Evolutionary conservation across 2,797 vertebrate species (phyloP), one percentile per base, ranked within the genome.

Genomic region (Meriones psammophilus): DNA sequence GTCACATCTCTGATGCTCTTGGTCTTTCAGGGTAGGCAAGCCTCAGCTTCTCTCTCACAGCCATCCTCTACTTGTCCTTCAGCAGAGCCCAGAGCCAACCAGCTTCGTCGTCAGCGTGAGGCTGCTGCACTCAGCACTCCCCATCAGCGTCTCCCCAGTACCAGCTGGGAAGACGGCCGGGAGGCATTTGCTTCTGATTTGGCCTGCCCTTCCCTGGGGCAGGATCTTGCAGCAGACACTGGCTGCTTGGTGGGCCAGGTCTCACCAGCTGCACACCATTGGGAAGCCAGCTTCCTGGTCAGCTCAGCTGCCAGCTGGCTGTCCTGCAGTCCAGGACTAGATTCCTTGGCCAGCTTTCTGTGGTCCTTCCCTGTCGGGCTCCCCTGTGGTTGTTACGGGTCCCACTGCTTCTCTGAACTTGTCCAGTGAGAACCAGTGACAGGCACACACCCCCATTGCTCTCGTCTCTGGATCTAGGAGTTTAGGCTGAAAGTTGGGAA

Each of bases 271-370:
- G 5, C 0, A 36, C 56, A 39, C 20, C 0, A 8, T 17, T 22
- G 20, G 88, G 58, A n/a, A 74, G 39, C 46, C 71, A 2, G 28
- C 36, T 89, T 39, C 58, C 87, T 5, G 87, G 50, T 87, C 26
- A 88, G 73, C 73, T 89, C 88, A 54, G 88, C 73, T n/a, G 58
- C 69, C 88, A 78, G 60, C 42, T 77, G 73, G 73, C 84, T 68
- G 56, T 62, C 6, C 8, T 9, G 56, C 4, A 50, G 77, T 39
- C 81, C 3, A 3, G 54, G 28, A 80, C 28, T 22, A 15, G 8
- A 92, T 71, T 46, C 36, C 86, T 83, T 0, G 89, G 42, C 33
- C 62, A 73, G 73, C 15, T 30, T 39, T 58, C 50, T 36, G 17
- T 0, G 0, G 62, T 8, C 62, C 91, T 78, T 33, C 39, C n/a